Evolutionary conservation across 2,888 invertebrate genomes (phyloP).

Genomic region (Alviniconcha strummeri): DNA sequence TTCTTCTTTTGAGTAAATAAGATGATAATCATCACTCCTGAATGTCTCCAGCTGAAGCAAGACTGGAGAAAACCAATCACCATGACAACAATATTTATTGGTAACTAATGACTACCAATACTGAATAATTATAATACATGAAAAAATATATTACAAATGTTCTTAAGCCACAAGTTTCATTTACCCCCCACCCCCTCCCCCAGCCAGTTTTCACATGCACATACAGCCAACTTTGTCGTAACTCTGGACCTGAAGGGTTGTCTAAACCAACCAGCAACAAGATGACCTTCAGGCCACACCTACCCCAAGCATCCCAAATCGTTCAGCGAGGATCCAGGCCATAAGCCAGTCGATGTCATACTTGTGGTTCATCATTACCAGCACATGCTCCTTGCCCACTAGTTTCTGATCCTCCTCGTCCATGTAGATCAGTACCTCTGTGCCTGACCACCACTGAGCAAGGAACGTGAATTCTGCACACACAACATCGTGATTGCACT

Average conservation of each 20-base stretch:
- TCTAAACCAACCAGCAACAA: too few species aligned
- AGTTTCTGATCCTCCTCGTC: conserved; percentile 78
- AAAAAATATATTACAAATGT: too few species aligned
- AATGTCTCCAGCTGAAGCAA: too few species aligned
- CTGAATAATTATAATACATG: too few species aligned
- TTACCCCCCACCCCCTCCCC: background rate
- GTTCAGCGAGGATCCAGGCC: conserved; percentile 93
- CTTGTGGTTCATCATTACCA: conserved; percentile 94
- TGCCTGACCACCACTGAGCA: conserved; percentile 94
- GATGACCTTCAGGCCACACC: conserved; percentile 65
- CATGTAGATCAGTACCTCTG: conserved; percentile 83
- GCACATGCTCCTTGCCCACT: conserved; percentile 90
- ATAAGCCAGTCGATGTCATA: conserved; percentile 97
- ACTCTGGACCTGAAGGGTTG: too few species aligned
- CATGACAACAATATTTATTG: too few species aligned
- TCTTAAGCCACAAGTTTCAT: too few species aligned
- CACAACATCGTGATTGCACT: conserved; percentile 32
- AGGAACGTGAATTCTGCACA: conserved; percentile 90
- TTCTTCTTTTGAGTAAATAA: too few species aligned
- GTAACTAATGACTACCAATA: too few species aligned
- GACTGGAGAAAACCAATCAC: too few species aligned
- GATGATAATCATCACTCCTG: too few species aligned
- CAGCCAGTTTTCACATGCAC: background rate
- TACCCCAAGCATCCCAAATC: conserved; percentile 87
- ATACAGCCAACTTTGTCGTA: too few species aligned